Evolutionary conservation across 2,888 invertebrate species (phyloP), one percentile per base, ranked within the genome.

Genomic region (Ischnus inquisitorius): DNA sequence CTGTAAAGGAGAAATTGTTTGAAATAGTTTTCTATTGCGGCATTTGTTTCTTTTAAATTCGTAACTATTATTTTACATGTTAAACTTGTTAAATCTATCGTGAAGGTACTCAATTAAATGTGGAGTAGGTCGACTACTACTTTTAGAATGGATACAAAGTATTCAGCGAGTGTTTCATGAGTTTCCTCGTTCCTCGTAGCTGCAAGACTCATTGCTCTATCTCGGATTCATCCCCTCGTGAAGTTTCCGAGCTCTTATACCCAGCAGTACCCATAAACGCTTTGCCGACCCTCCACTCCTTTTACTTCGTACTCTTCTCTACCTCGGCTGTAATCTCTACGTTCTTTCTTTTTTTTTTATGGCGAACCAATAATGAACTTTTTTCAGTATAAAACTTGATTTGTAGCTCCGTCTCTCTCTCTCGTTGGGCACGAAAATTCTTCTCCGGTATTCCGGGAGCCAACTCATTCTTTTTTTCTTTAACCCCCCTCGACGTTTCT

Each of bases 311-410:
- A 51, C 62, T 71, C 83, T 79, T 81, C 78, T 77, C 76, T 85
- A 76, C 86, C 85, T 86, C 85, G 77, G 75, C 80, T 84, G 77
- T 81, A 90, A 89, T 88, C 88, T 88, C 84, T 68, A 79, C 86
- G 84, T 87, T 85, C 82, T 86, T 88, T 85, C 86, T 87, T 88
- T 90, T 90, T 46, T 69, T 89, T 92, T 93, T 93, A 93, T 91
- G 92, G 92, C 89, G 90, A 92, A 93, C 93, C 92, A 92, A 93
- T 93, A 93, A 93, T 93, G 93, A 93, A 93, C 91, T 91, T 91
- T 92, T 89, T 88, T 87, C 88, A 89, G 89, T 90, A 91, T 93
- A 92, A 93, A 93, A 93, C 90, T 93, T 93, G 93, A 93, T 93
- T 93, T 92, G 92, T 90, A 92, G 90, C 87, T 84, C 83, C 86